phyloP scores from a whole-genome alignment of 2,888 invertebrate species.

The Dorcus hopei region DNA sequence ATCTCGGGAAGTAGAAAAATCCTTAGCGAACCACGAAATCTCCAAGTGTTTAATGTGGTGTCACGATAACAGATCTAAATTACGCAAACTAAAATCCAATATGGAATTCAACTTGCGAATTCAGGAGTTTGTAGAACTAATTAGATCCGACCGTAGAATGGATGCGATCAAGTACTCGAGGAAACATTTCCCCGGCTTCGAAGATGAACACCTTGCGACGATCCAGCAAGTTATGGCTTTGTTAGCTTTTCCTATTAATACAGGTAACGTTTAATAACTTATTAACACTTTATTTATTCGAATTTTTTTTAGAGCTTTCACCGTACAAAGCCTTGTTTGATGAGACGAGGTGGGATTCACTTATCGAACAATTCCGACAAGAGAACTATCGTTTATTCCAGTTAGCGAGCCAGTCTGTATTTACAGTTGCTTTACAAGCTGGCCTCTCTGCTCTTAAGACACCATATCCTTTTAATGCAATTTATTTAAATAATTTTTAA shows the following conservation, averaged over 20 bases:
- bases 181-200: slow-evolving; percentile 84
- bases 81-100: slow-evolving; percentile 88
- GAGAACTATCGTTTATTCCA: slow-evolving; percentile 95
- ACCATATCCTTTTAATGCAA: slow-evolving; percentile 62
- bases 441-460: slow-evolving; percentile 95
- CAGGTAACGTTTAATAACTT: slow-evolving; percentile 37
- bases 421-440: slow-evolving; percentile 88
- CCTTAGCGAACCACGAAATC: slow-evolving; percentile 78
- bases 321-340: slow-evolving; percentile 69
- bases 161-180: slow-evolving; percentile 95
- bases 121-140: slow-evolving; percentile 93
- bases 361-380: slow-evolving; percentile 86
- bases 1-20: slow-evolving; percentile 83
- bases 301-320: slow-evolving; percentile 54
- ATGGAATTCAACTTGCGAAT: slow-evolving; percentile 93
- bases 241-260: slow-evolving; percentile 85
- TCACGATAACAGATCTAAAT: slow-evolving; percentile 92
- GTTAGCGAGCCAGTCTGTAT: slow-evolving; percentile 84
- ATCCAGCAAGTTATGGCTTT: slow-evolving; percentile 95
- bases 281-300: neutral
- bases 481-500: neutral
- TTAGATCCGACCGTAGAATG: slow-evolving; percentile 78
- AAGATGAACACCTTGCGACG: slow-evolving; percentile 81
- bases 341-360: slow-evolving; percentile 72
- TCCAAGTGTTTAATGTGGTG: slow-evolving; percentile 91